Evolutionary conservation across 2,113 vertebrate genomes (phyloP).

Genomic region (Noturus placidus): DNA sequence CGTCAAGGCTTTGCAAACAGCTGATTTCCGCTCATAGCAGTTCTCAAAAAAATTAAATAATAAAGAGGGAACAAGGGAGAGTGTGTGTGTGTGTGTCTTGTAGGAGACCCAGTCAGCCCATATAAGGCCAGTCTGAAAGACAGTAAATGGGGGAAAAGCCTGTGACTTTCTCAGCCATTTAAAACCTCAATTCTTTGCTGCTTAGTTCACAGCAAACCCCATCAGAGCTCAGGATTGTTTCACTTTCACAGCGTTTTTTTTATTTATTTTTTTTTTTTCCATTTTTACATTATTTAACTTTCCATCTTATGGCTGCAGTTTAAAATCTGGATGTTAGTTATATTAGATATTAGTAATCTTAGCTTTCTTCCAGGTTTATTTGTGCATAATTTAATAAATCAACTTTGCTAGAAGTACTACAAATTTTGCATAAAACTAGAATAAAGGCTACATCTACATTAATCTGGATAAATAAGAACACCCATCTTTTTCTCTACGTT

Average conservation of each 20-base stretch:
- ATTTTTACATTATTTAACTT: not conserved
- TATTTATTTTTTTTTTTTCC: not conserved
- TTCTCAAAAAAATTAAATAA: not conserved
- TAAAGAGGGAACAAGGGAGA: not conserved
- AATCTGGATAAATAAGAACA: too few relatives aligned
- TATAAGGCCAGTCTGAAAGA: slow-evolving; percentile 10
- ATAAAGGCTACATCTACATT: too few relatives aligned
- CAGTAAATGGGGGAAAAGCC: not conserved
- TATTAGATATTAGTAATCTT: not conserved
- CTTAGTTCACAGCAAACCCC: not conserved
- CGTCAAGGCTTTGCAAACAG: not conserved
- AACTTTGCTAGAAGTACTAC: not conserved
- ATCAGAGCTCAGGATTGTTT: not conserved
- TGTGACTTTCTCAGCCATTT: slow-evolving; percentile 3
- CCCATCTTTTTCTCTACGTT: too few relatives aligned
- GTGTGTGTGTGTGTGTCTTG: not conserved
- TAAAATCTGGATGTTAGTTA: not conserved
- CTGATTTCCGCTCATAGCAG: not conserved
- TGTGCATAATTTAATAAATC: not conserved
- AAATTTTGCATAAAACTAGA: not conserved
- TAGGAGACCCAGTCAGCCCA: not conserved
- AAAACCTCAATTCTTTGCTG: slow-evolving; percentile 1
- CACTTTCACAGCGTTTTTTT: not conserved
- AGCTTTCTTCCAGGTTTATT: not conserved
- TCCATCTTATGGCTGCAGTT: not conserved